Evolutionary conservation across 2,888 invertebrate genomes (phyloP).

Genomic region (Drosophila parthenogenetica): DNA sequence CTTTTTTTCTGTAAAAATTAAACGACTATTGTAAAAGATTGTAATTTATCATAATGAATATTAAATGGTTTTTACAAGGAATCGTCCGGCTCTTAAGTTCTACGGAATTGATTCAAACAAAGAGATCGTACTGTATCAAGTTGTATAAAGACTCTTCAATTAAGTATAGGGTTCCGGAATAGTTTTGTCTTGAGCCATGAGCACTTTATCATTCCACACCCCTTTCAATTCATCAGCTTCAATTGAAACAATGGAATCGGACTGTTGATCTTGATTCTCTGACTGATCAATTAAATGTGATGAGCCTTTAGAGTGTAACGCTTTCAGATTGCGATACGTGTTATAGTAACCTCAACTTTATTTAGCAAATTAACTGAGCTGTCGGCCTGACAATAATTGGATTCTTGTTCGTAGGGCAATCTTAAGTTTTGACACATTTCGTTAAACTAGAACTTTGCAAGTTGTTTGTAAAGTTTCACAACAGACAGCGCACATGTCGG

Average conservation of each 20-base stretch:
- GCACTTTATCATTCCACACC: not conserved
- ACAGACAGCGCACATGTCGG: not conserved
- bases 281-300: constrained; percentile 11
- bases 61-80: not conserved
- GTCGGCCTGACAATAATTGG: not conserved
- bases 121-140: constrained; percentile 1
- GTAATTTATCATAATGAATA: constrained; percentile 1
- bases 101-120: constrained; percentile 3
- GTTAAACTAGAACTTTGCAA: not conserved
- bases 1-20: not conserved
- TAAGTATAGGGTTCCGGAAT: not conserved
- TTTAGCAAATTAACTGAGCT: not conserved
- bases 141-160: constrained; percentile 8
- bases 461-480: not conserved
- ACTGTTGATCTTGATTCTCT: constrained; percentile 5
- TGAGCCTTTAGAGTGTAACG: too few species aligned
- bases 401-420: constrained; percentile 3
- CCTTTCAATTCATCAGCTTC: constrained; percentile 2
- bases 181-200: not conserved
- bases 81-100: constrained; percentile 6
- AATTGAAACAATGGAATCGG: not conserved
- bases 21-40: constrained; percentile 4
- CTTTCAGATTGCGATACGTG: not conserved
- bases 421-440: not conserved
- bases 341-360: not conserved